Percentiles rank a stretch among this genome's conserved stretches.
phyloP scores from a whole-genome alignment of 64 coral and sea anemone genomes.

The Stichodactyla mertensii region DNA sequence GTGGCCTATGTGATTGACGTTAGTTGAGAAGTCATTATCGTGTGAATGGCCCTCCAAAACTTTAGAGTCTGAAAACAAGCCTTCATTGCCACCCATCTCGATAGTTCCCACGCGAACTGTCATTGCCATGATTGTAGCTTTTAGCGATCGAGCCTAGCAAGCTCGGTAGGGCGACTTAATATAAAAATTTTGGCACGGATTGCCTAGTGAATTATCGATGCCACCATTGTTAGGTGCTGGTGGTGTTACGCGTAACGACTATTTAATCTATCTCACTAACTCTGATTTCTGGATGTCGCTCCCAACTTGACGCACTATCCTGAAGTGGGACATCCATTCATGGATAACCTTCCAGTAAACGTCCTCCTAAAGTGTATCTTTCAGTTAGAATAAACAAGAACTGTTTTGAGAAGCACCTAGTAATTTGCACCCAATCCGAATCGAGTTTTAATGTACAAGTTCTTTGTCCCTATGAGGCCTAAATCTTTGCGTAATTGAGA shows the following conservation, averaged over 20 bases:
- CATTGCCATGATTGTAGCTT: slow-evolving; percentile 35
- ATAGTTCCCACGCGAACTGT: slow-evolving; percentile 39
- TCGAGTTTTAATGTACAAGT: slow-evolving; percentile 36
- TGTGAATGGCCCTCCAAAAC: slow-evolving; percentile 86
- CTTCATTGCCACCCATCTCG: slow-evolving; percentile 44
- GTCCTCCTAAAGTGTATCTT: slow-evolving; percentile 10
- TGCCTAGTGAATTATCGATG: not conserved
- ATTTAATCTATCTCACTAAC: not conserved
- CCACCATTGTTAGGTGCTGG: not conserved
- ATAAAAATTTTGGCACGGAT: not conserved
- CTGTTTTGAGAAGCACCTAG: slow-evolving; percentile 76
- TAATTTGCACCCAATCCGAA: slow-evolving; percentile 72
- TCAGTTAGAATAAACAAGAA: slow-evolving; percentile 62
- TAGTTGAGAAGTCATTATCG: slow-evolving; percentile 91
- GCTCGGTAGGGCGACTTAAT: not conserved
- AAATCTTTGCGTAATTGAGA: slow-evolving; percentile 90
- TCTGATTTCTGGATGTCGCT: not conserved
- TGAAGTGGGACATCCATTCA: not conserved
- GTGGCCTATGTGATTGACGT: slow-evolving; percentile 82
- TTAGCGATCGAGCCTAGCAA: slow-evolving; percentile 11
- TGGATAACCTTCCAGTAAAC: not conserved
- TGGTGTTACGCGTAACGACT: slow-evolving; percentile 4
- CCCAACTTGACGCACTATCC: not conserved
- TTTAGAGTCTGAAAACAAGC: slow-evolving; percentile 69
- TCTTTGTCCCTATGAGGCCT: slow-evolving; percentile 36